Evolutionary conservation across 1,140 invertebrate species (phyloP), one percentile per base, ranked within the genome.

Genomic region (Philotrypesis tridentata): DNA sequence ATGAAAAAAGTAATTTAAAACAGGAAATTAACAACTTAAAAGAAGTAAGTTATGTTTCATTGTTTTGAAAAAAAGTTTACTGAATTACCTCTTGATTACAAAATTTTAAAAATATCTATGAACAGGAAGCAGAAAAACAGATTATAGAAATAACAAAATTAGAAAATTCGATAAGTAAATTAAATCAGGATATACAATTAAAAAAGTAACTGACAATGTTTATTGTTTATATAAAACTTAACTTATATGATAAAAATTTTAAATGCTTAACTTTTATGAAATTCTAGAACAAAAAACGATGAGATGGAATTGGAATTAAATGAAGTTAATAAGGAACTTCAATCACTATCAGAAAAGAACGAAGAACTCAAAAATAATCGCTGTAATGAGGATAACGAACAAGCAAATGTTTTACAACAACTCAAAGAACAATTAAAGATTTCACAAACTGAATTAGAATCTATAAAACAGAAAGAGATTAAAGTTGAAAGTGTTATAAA

Each of bases 351-450:
- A 6, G 9, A 67, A 40, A n/a, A 82, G 81, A 65, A 21, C 11
- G 23, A 82, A 37, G 6, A 72, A 25, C 70, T 82, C 2, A 60
- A 73, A 25, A 27, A 77, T 31, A 60, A 25, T 5, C n/a, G 9
- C 0, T n/a, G 23, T 61, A 25, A 78, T 63, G 25, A 78, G 31
- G 67, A 82, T 7, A 23, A 65, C 3, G 25, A 29, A 65, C 14
- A 82, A 73, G 17, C 78, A 78, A 33, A 31, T 63, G 48, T 23
- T 48, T 25, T 82, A 25, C 33, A 77, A 65, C 61, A 78, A 43
- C 68, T 78, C 25, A 12, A 72, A 55, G 33, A 73, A 61, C 37
- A 37, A 12, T 73, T 82, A 31, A 43, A 82, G 63, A 1, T n/a
- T 9, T 43, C 75, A 31, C 21, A 82, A 55, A 21, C 37, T 33